Evolutionary conservation across 2,888 invertebrate genomes (phyloP), one percentile per base, ranked within the genome.

Genomic region (Coecobrya sp.): DNA sequence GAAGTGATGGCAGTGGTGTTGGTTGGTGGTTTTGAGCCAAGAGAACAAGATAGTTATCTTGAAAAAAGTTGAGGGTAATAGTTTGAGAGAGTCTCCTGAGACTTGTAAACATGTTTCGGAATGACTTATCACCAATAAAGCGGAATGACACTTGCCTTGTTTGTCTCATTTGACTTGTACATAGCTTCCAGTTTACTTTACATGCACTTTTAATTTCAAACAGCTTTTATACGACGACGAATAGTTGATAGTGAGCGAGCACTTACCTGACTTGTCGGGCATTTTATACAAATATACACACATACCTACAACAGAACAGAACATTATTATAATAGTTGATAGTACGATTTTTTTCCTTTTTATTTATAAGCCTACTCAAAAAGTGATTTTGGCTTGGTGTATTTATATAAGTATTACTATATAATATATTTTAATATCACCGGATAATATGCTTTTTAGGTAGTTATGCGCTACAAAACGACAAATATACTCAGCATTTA

Each of bases 111-210:
- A 92, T 92, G 92, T 92, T 92, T 92, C 92, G 89, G 92, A 92
- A 92, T 92, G 92, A 92, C 92, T 92, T 92, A 92, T 92, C 89
- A 92, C 92, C 92, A 92, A 92, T 92, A 92, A 92, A 92, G 89
- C 92, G 92, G 92, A 92, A 92, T 92, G 92, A 92, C 92, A 92
- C 92, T 92, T 89, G 92, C 92, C 92, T 92, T 92, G 92, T 92
- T 92, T 92, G 92, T 92, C 92, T 92, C 92, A 92, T 92, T 92
- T 92, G 92, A 92, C 92, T 92, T 92, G 92, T 92, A 92, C 92
- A 92, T 92, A 92, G 92, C 92, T 92, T 92, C 92, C 89, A 92
- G 92, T 92, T 92, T 92, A 92, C 92, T 92, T 92, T 92, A 92
- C 92, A 92, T 92, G 92, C 89, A 89, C 92, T 86, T 92, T 92